phyloP scores from a whole-genome alignment of 2,888 invertebrate species.

The Melipona beecheii region DNA sequence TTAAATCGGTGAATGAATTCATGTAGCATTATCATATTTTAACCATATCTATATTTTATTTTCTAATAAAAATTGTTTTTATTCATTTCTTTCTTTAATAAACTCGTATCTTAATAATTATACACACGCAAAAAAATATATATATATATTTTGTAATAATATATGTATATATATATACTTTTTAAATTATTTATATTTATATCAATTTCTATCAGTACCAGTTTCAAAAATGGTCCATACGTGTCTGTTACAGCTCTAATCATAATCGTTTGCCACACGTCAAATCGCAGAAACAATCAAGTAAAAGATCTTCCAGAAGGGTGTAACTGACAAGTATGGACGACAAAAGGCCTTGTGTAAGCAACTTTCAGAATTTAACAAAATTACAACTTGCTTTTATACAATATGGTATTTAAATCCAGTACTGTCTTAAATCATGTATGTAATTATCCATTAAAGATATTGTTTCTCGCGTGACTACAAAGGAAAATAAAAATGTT shows the following conservation, averaged over 20 bases:
- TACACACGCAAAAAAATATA: constrained; percentile 17
- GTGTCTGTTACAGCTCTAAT: constrained; percentile 48
- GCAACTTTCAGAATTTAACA: constrained; percentile 57
- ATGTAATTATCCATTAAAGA: constrained; percentile 33
- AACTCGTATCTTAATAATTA: constrained; percentile 75
- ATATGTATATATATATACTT: constrained; percentile 6
- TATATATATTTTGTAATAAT: background rate
- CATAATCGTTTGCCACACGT: background rate
- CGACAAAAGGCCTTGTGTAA: constrained; percentile 64
- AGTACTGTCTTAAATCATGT: constrained; percentile 44
- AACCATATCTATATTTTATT: constrained; percentile 77
- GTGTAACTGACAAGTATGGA: constrained; percentile 59
- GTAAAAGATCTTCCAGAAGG: background rate
- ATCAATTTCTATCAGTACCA: constrained; percentile 53
- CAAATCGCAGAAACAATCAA: background rate
- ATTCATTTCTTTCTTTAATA: constrained; percentile 62
- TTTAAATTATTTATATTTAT: constrained; percentile 27
- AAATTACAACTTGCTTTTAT: constrained; percentile 55
- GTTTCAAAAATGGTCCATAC: constrained; percentile 57
- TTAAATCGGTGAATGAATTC: constrained; percentile 26
- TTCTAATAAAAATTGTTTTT: constrained; percentile 80
- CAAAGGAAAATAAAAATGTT: constrained; percentile 31
- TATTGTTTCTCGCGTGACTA: constrained; percentile 28
- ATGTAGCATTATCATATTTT: constrained; percentile 36
- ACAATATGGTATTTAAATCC: constrained; percentile 52